Evolutionary conservation across 2,888 invertebrate species (phyloP).

Genomic region (Eretmocerus hayati): DNA sequence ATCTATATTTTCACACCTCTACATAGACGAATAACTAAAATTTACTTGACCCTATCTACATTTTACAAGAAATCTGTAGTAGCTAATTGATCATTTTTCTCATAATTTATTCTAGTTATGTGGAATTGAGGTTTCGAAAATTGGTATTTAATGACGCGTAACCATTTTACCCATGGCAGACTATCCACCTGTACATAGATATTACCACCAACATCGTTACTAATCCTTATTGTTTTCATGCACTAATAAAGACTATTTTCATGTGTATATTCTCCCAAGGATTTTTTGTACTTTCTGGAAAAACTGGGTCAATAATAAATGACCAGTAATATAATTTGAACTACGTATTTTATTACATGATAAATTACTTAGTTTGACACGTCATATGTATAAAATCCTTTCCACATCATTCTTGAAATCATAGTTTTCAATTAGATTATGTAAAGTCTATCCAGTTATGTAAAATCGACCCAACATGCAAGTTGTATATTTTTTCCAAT

Average conservation of each 20-base stretch:
- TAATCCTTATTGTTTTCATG: slow-evolving; percentile 12
- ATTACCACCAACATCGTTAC: slow-evolving; percentile 16
- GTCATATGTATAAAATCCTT: slow-evolving; percentile 17
- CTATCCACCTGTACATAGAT: slow-evolving; percentile 23
- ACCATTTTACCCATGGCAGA: too few species aligned
- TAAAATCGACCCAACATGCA: slow-evolving; percentile 14
- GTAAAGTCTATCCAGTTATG: slow-evolving; percentile 9
- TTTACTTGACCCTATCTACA: too few species aligned
- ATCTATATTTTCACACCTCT: too few species aligned
- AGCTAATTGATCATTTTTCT: too few species aligned
- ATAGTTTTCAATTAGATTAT: slow-evolving; percentile 6
- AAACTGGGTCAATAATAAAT: slow-evolving; percentile 19
- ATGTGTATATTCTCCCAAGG: slow-evolving; percentile 23
- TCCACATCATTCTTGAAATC: slow-evolving; percentile 4
- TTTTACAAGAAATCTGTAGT: too few species aligned
- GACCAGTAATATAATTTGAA: slow-evolving; percentile 14
- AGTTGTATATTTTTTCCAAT: slow-evolving; percentile 7
- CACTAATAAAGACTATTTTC: slow-evolving; percentile 19
- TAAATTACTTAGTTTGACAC: slow-evolving; percentile 18
- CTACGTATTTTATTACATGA: slow-evolving; percentile 17
- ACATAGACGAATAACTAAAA: too few species aligned
- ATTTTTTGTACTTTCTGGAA: slow-evolving; percentile 24
- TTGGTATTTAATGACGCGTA: too few species aligned
- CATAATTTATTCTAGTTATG: too few species aligned
- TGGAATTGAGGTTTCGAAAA: too few species aligned